A percentile compares a stretch with the other conserved stretches of the same genome.
phyloP scores from a whole-genome alignment of 64 coral and sea anemone genomes.

The Anthopleura sola region DNA sequence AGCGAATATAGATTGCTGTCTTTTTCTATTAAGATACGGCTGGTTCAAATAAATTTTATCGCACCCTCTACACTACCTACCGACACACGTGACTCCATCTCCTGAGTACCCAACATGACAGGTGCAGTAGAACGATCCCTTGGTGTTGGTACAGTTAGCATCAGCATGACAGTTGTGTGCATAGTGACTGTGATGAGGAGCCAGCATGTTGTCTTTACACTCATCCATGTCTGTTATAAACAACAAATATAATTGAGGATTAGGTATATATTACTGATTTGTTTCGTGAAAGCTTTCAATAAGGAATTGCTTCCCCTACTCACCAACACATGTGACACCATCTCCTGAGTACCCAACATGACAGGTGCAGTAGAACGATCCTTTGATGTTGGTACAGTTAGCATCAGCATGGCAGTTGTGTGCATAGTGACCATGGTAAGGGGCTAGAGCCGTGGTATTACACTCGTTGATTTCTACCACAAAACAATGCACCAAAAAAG shows the following conservation, averaged over 20 bases:
- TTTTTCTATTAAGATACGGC: too few species aligned
- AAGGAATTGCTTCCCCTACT: background rate
- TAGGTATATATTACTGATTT: too few species aligned
- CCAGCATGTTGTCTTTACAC: too few species aligned
- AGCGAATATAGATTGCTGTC: too few species aligned
- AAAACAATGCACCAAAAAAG: background rate
- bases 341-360: conserved; percentile 58
- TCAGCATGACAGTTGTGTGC: conserved; percentile 26
- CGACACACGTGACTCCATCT: conserved; percentile 30
- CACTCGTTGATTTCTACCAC: conserved; percentile 42
- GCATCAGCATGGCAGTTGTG: conserved; percentile 46
- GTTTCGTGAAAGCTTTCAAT: too few species aligned
- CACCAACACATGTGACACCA: conserved; percentile 43
- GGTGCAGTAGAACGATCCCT: conserved; percentile 72
- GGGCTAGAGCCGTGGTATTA: background rate
- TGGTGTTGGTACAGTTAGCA: conserved; percentile 69
- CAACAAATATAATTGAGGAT: too few species aligned
- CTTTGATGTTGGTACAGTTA: conserved; percentile 56
- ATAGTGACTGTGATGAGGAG: too few species aligned
- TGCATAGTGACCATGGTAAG: background rate
- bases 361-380: conserved; percentile 53
- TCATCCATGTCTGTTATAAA: too few species aligned
- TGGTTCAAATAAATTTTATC: too few species aligned
- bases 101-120: too few species aligned
- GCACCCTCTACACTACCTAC: too few species aligned